These are phyloP conservation scores for Protodeltote pygarga DNA, from an alignment of 2,888 invertebrate genomes.

Conservation along the genomic window DNA sequence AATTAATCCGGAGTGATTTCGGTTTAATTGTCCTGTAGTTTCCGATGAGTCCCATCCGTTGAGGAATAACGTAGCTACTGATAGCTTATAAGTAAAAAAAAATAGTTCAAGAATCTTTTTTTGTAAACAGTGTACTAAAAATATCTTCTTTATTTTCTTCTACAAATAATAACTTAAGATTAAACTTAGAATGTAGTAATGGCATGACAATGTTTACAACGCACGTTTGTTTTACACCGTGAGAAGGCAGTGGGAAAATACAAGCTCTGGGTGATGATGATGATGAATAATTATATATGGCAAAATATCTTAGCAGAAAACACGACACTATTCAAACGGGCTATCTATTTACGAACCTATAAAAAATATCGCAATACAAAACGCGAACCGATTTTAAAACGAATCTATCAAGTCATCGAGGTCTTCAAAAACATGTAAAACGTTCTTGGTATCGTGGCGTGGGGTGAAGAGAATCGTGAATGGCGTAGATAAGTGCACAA, in stretches of 20 bases:
- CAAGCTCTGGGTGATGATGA: no score
- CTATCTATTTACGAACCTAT: neutral
- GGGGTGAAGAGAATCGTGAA: conserved; percentile 81
- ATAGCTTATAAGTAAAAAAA: conserved; percentile 9
- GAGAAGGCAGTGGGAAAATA: no score
- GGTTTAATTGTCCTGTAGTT: conserved; percentile 76
- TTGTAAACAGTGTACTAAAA: no score
- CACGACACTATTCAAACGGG: no score
- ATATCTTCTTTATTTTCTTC: no score
- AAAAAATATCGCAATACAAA: conserved; percentile 5
- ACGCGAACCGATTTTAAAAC: conserved; percentile 1
- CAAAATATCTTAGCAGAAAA: no score
- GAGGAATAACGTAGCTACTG: conserved; percentile 35
- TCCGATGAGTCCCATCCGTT: conserved; percentile 74
- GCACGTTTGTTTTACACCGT: no score
- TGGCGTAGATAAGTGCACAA: conserved; percentile 83
- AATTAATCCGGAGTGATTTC: conserved; percentile 80
- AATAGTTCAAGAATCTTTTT: no score
- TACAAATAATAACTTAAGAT: conserved; percentile 8
- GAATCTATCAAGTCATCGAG: conserved; percentile 47
- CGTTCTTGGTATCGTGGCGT: conserved; percentile 51
- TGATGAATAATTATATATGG: no score
- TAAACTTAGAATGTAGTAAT: no score
- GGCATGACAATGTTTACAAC: no score
- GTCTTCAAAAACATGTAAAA: conserved; percentile 46